Base-by-base conservation (phyloP, 2,888 invertebrate species). In the Sicus ferrugineus region DNA sequence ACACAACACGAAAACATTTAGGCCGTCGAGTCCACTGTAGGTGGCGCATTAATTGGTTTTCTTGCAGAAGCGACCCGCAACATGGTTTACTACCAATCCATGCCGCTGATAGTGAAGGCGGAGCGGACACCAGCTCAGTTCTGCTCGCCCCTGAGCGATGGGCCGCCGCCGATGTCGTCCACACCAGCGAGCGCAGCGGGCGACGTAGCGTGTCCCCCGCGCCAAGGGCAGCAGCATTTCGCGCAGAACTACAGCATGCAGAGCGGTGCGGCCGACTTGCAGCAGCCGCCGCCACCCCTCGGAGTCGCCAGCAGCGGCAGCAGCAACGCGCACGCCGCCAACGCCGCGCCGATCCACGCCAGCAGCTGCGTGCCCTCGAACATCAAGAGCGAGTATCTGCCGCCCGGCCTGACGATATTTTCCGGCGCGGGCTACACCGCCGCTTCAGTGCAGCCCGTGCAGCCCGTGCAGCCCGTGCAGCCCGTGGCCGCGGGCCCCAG, bases 21-120 rank as follows among this genome's bases (percentile, higher is more conserved):
- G 38, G 16, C n/a, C 38, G 16, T 7, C 1, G 0, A 79, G 84
- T 82, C 77, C 14, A 54, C n/a, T n/a, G n/a, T n/a, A n/a, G n/a
- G n/a, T n/a, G n/a, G n/a, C n/a, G n/a, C n/a, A n/a, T n/a, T n/a
- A n/a, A n/a, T n/a, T n/a, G n/a, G n/a, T n/a, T n/a, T n/a, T n/a
- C 38, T 73, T 79, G 6, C 69, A 85, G 85, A 84, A 75, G 76
- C 77, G 72, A 73, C 73, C 72, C 75, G 73, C 76, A 85, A 84
- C 73, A 86, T 86, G 85, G 86, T 86, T 68, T 86, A 86, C 75
- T 84, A 86, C 74, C 80, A 84, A 72, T 79, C 86, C 61, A 79
- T 83, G 69, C 84, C 83, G 72, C 75, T 85, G 66, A 82, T 85
- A 70, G 83, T 85, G 77, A 85, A 85, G 79, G 80, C 83, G 38